Base-by-base conservation (phyloP, 1,140 invertebrate genomes). In the Elymnias hypermnestra region DNA sequence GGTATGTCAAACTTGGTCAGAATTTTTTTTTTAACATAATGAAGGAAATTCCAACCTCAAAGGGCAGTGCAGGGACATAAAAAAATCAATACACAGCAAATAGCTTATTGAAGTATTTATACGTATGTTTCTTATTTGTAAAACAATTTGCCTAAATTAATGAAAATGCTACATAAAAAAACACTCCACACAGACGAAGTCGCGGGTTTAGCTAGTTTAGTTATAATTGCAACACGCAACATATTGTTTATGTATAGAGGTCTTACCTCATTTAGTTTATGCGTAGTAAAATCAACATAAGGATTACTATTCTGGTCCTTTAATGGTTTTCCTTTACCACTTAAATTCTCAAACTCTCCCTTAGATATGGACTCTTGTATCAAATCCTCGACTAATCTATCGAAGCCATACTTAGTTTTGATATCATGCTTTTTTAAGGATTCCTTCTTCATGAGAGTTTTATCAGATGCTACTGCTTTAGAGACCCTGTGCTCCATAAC, bases 331-430 rank as follows among this genome's bases (percentile, higher is more conserved):
- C 95, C 95, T 45, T 87, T 88, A 1, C 94, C 94, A 33, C 89
- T 87, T 5, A 97, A 74, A 82, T 97, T 95, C 54, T 91, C 91
- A 79, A 97, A 97, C 64, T 97, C 94, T 0, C 95, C 95, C 75
- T 91, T 92, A 4, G 91, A 92, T 90, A 97, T 97, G 1, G 95
- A 92, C 67, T 96, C 94, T 62, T 95, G 94, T 45, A 97, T 97
- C 35, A 96, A 86, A 88, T 97, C 95, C 82, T 97, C 95, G 2
- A 96, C 95, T 0, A 97, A 83, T 38, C 95, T 89, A 53, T 97
- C 95, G 67, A 96, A 92, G 0, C 94, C 94, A 73, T 93, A 94
- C 78, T 92, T 92, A 0, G 92, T 94, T 88, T 95, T 94, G 3
- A 93, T 92, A 63, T 94, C 88, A 72, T 91, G 90, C 56, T 90